Conservation (phyloP, 2,797 vertebrate species). For the Halcyon badia region DNA sequence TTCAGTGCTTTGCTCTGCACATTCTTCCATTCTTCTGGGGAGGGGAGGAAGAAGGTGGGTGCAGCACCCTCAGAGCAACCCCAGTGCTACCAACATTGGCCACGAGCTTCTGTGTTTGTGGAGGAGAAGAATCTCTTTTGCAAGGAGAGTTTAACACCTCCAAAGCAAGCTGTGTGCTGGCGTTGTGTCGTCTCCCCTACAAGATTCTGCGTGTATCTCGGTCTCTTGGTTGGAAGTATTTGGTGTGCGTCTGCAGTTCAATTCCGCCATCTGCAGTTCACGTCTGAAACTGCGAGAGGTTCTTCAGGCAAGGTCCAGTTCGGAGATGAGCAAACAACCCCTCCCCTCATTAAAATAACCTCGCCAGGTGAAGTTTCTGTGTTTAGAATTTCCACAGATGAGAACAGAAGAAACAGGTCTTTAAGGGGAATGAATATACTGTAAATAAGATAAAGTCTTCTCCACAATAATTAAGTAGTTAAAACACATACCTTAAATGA, state of each 20-base stretch:
- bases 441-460: background rate
- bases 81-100: accelerated
- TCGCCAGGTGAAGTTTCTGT: background rate
- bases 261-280: conserved; percentile 63
- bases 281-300: background rate
- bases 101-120: accelerated
- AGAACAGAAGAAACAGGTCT: background rate
- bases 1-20: accelerated
- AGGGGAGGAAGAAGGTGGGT: background rate
- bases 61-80: background rate
- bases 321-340: accelerated
- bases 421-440: background rate
- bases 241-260: background rate
- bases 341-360: accelerated
- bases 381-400: background rate
- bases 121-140: background rate
- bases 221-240: accelerated
- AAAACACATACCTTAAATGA: background rate
- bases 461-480: background rate
- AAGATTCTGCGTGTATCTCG: accelerated
- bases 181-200: accelerated
- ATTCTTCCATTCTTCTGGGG: background rate
- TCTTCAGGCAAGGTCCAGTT: accelerated
- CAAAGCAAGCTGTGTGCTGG: background rate
- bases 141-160: background rate